phyloP scores from a whole-genome alignment of 30 jellyfish, hydroid and myxozoan genomes.

The Haliclystus octoradiatus region DNA sequence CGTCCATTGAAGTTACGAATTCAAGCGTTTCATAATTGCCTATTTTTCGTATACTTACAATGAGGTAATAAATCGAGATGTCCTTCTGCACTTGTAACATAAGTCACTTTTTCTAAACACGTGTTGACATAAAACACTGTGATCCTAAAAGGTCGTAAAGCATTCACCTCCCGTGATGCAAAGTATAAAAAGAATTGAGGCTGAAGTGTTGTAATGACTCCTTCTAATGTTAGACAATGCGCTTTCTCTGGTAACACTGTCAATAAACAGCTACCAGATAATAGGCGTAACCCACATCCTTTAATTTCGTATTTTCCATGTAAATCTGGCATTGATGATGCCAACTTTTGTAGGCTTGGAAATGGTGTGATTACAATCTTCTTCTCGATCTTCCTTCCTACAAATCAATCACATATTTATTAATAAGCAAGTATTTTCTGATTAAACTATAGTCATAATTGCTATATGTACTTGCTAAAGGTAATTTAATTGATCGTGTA shows the following conservation, averaged over 20 bases:
- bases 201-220: constrained; percentile 40
- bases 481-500: no score
- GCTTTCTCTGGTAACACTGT: constrained; percentile 57
- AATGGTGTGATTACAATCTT: no score
- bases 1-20: no score
- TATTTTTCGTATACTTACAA: constrained; percentile 55
- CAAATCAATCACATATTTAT: no score
- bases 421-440: no score
- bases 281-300: constrained; percentile 47
- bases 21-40: no score
- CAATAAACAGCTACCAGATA: constrained; percentile 64
- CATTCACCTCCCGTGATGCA: constrained; percentile 29
- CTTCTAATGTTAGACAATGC: constrained; percentile 55
- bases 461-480: no score
- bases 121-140: constrained; percentile 66
- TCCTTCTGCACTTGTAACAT: constrained; percentile 78
- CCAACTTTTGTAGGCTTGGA: neutral
- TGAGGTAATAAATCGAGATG: constrained; percentile 39
- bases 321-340: neutral
- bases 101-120: constrained; percentile 66
- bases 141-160: constrained; percentile 33
- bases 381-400: no score
- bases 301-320: neutral
- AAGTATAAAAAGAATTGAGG: constrained; percentile 46
- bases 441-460: no score